Evolutionary conservation across 2,888 invertebrate genomes (phyloP).

Genomic region (Rapana venosa): DNA sequence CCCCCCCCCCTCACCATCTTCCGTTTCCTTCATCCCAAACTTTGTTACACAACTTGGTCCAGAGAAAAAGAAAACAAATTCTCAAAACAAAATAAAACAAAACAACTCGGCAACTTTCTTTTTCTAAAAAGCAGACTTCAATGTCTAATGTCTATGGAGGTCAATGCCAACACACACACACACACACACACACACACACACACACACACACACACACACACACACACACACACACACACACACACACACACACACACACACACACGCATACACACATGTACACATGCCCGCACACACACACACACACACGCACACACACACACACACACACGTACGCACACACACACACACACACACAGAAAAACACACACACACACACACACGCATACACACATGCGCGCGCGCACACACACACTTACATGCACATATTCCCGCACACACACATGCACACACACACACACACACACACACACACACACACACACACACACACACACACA

Average conservation of each 20-base stretch:
- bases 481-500: too few relatives aligned
- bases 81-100: too few relatives aligned
- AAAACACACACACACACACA: conserved; percentile 15
- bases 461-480: too few relatives aligned
- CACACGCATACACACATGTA: background rate
- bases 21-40: too few relatives aligned
- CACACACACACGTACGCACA: background rate
- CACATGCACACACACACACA: too few relatives aligned
- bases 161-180: background rate
- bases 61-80: too few relatives aligned
- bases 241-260: background rate
- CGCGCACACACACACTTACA: background rate
- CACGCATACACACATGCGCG: background rate
- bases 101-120: too few relatives aligned
- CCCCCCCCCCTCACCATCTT: too few relatives aligned
- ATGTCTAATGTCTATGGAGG: too few relatives aligned
- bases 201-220: background rate
- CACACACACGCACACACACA: background rate
- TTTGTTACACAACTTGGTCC: too few relatives aligned
- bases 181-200: background rate
- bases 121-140: too few relatives aligned
- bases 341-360: conserved; percentile 7
- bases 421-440: too few relatives aligned
- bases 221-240: background rate
- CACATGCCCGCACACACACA: background rate